Evolutionary conservation across 1,140 invertebrate species (phyloP).

Genomic region (Drosophila chauvacae): DNA sequence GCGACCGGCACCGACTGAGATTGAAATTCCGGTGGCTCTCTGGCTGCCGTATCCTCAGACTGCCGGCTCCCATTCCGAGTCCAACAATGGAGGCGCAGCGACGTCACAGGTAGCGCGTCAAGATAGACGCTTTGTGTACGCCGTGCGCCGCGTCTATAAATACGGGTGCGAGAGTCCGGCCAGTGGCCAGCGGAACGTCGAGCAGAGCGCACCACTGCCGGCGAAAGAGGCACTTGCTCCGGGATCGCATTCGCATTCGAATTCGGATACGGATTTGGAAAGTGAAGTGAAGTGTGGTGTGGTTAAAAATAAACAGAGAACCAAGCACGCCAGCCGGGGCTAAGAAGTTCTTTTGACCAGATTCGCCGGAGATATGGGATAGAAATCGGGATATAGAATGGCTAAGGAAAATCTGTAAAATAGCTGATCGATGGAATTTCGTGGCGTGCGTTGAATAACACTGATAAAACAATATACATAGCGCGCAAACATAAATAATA

Average conservation of each 20-base stretch:
- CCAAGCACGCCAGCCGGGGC: conserved; percentile 13
- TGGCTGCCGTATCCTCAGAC: conserved; percentile 4
- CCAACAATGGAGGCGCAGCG: conserved; percentile 41
- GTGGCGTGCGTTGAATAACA: conserved; percentile 49
- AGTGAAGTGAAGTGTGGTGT: conserved; percentile 45
- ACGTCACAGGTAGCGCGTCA: conserved; percentile 53
- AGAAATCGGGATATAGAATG: conserved; percentile 3
- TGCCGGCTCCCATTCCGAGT: conserved; percentile 16
- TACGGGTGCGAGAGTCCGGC: conserved; percentile 38
- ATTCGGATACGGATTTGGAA: conserved; percentile 7
- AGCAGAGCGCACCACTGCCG: conserved; percentile 40
- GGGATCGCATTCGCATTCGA: conserved; percentile 21
- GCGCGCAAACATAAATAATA: conserved; percentile 53
- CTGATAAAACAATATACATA: conserved; percentile 56
- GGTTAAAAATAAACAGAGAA: conserved; percentile 47
- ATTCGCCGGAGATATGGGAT: conserved; percentile 1
- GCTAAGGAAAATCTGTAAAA: conserved; percentile 16
- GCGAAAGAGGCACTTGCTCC: conserved; percentile 38
- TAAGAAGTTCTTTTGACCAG: conserved; percentile 26
- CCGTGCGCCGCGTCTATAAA: conserved; percentile 32
- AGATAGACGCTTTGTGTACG: conserved; percentile 31
- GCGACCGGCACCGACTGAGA: background rate
- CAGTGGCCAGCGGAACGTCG: conserved; percentile 46
- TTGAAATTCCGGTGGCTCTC: conserved; percentile 7
- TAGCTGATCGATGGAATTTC: conserved; percentile 7